Base-by-base conservation (phyloP, 1,140 invertebrate species). In the Diorhabda sublineata region DNA sequence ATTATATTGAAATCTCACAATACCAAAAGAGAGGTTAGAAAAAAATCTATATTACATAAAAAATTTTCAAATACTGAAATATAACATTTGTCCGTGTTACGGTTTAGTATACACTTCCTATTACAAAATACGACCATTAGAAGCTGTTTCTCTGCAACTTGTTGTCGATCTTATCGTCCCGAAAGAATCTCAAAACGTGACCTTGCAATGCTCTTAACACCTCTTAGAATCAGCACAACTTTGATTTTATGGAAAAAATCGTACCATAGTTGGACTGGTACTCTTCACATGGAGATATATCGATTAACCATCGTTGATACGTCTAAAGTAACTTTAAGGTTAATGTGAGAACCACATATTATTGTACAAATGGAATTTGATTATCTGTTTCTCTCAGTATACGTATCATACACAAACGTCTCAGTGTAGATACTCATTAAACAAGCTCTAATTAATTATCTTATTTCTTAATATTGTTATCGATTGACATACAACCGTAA, bases 171-270 rank as follows among this genome's bases (percentile, higher is more conserved):
- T 72, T 77, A 77, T 77, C 76, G 70, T 45, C 70, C 61, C 60
- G 68, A 67, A 71, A 67, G 69, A 73, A 74, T 75, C 75, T 73
- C 73, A 69, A 69, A 77, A 75, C 74, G 76, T 77, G 75, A 75
- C 73, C 75, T 77, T 74, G 75, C 74, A 64, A 71, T 71, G 74
- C 68, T 74, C 76, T 77, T 76, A 76, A 77, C 76, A 77, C 76
- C 76, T 77, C 64, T 64, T 62, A 59, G 70, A 71, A 76, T 76
- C 74, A 73, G 67, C 65, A 57, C 71, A 45, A 64, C 68, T 72
- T 72, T 63, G 61, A 67, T 72, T 66, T 72, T 72, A 44, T 43
- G 45, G 44, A 60, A 64, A 71, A 64, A 68, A 65, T 65, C 47
- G 47, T 9, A 43, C 47, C 61, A 62, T 62, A 62, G n/a, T 62